Percentiles rank a stretch among this genome's conserved stretches.
Conservation (phyloP, 2,888 invertebrate genomes). For the Drosophila tripunctata region DNA sequence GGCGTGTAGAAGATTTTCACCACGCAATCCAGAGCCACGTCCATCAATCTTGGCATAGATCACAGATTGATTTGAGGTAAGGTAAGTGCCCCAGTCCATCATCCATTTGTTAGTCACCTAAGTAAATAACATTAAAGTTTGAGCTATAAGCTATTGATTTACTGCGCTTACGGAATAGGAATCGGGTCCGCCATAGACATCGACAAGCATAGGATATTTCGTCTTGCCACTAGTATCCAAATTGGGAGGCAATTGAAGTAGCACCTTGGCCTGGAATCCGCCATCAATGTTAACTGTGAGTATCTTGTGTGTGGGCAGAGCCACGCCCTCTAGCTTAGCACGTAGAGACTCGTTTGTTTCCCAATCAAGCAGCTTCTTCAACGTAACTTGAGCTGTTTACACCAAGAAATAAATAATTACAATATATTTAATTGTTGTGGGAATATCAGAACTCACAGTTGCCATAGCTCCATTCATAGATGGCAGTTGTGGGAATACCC, state of each 20-base stretch:
- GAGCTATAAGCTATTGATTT: neutral
- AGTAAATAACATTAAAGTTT: neutral
- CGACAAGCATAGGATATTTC: constrained; percentile 92
- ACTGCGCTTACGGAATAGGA: constrained; percentile 89
- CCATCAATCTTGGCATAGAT: constrained; percentile 96
- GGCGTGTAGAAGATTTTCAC: constrained; percentile 92
- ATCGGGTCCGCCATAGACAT: constrained; percentile 97
- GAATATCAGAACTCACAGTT: constrained; percentile 62
- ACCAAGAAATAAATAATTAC: neutral
- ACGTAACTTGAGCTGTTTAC: constrained; percentile 72
- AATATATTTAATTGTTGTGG: neutral
- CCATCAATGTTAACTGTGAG: constrained; percentile 87
- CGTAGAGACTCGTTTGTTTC: constrained; percentile 87
- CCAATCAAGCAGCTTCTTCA: constrained; percentile 86
- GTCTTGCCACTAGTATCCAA: constrained; percentile 88
- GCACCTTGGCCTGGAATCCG: constrained; percentile 89
- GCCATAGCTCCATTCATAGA: constrained; percentile 85
- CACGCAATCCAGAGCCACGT: constrained; percentile 94
- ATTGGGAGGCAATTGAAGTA: constrained; percentile 90
- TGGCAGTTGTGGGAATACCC: constrained; percentile 89
- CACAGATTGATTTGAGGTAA: constrained; percentile 92
- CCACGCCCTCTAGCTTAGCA: constrained; percentile 84
- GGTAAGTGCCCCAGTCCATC: constrained; percentile 94
- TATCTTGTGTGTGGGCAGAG: constrained; percentile 87
- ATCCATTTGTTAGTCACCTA: constrained; percentile 88